A percentile compares a stretch with the other conserved stretches of the same genome.
Conservation (phyloP, 2,113 vertebrate genomes). For the Albula goreensis region DNA sequence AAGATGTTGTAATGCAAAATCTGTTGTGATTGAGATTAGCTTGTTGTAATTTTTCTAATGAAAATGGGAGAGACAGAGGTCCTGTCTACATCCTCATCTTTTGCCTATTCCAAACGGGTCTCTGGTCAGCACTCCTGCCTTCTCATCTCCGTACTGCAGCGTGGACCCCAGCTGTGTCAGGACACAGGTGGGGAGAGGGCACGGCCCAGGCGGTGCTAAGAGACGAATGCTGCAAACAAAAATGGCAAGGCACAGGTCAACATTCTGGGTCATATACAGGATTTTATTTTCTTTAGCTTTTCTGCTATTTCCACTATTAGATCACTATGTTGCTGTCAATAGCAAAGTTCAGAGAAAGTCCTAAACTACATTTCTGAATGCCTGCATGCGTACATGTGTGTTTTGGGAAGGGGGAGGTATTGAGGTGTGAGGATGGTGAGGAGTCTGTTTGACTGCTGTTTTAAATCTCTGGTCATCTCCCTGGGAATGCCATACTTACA, state of each 20-base stretch:
- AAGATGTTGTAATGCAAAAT: no score
- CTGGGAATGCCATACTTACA: no score
- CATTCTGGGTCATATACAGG: not conserved
- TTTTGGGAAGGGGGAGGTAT: no score
- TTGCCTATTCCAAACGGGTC: not conserved
- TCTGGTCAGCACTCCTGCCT: not conserved
- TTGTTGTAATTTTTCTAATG: not conserved
- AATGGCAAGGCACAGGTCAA: not conserved
- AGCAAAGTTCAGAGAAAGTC: not conserved
- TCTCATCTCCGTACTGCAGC: not conserved
- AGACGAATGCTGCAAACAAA: not conserved
- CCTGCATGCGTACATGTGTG: no score
- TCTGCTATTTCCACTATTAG: no score
- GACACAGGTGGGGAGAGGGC: not conserved
- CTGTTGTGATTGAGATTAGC: no score
- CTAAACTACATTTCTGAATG: not conserved
- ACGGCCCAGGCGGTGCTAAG: not conserved
- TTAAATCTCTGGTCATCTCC: no score
- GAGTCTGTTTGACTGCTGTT: no score
- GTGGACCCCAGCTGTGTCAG: not conserved
- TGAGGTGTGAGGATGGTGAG: no score
- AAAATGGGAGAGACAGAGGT: not conserved
- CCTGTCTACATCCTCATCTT: not conserved
- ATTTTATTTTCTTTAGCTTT: no score
- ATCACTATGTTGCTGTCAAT: no score